A percentile compares a stretch with the other conserved stretches of the same genome.
Evolutionary conservation across 2,888 invertebrate genomes (phyloP).

Genomic region (Drosophila picticornis): DNA sequence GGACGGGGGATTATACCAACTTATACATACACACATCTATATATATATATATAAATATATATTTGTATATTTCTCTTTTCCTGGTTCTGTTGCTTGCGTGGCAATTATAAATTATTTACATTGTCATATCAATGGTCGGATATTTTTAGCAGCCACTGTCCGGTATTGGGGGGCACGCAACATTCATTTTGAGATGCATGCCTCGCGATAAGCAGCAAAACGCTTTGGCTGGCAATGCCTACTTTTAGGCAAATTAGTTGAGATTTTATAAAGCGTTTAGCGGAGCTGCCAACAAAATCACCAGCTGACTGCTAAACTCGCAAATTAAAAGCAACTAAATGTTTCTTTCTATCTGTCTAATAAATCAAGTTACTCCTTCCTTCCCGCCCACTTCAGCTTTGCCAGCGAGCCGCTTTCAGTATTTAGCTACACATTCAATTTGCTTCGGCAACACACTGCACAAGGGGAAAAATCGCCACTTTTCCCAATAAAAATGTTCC

Average conservation of each 20-base stretch:
- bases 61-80: background rate
- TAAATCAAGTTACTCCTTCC: slow-evolving; percentile 61
- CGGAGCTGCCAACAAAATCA: slow-evolving; percentile 43
- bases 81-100: slow-evolving; percentile 41
- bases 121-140: slow-evolving; percentile 48
- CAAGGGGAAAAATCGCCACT: background rate
- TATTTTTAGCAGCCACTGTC: slow-evolving; percentile 14
- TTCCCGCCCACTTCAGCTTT: slow-evolving; percentile 5
- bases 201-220: slow-evolving; percentile 53
- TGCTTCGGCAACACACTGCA: slow-evolving; percentile 42
- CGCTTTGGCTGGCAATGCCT: slow-evolving; percentile 47
- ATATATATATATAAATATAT: background rate
- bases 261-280: slow-evolving; percentile 56
- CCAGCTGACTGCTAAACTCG: slow-evolving; percentile 65
- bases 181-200: slow-evolving; percentile 79
- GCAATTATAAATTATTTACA: slow-evolving; percentile 73
- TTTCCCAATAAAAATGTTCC: background rate
- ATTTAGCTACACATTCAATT: slow-evolving; percentile 75
- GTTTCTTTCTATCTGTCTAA: slow-evolving; percentile 65
- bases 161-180: slow-evolving; percentile 61
- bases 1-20: background rate
- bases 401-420: slow-evolving; percentile 47
- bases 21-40: background rate
- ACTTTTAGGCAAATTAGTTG: slow-evolving; percentile 74
- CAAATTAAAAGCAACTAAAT: slow-evolving; percentile 76